phyloP scores from a whole-genome alignment of 2,888 invertebrate species.

The Scaptomyza flava region DNA sequence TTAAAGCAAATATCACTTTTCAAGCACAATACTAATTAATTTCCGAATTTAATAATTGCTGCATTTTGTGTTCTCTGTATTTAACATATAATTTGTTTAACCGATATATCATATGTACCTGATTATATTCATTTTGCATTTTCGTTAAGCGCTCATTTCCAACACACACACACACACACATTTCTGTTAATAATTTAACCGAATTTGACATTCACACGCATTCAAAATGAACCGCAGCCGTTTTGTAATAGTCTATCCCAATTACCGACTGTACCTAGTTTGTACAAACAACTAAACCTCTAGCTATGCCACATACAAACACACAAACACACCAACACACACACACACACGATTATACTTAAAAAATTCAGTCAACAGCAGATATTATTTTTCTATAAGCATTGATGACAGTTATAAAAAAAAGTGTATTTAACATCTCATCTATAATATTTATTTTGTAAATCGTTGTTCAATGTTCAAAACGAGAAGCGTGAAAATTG shows the following conservation, averaged over 20 bases:
- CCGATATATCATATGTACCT: slow-evolving; percentile 80
- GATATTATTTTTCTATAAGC: slow-evolving; percentile 6
- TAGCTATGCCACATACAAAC: slow-evolving; percentile 45
- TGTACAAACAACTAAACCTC: slow-evolving; percentile 61
- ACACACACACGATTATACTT: slow-evolving; percentile 11
- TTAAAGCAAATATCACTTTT: slow-evolving; percentile 53
- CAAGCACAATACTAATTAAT: slow-evolving; percentile 38
- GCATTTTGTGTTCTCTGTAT: slow-evolving; percentile 50
- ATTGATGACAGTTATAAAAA: slow-evolving; percentile 31
- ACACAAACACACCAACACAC: slow-evolving; percentile 13
- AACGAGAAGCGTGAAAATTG: slow-evolving; percentile 40
- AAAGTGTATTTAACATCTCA: slow-evolving; percentile 29
- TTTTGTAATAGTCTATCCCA: slow-evolving; percentile 54
- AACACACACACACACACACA: slow-evolving; percentile 13
- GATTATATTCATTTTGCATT: slow-evolving; percentile 80
- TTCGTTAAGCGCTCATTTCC: slow-evolving; percentile 57
- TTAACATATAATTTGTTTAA: slow-evolving; percentile 46
- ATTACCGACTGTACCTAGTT: slow-evolving; percentile 71
- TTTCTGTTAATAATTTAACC: slow-evolving; percentile 27
- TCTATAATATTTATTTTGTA: slow-evolving; percentile 50
- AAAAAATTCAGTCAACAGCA: not conserved
- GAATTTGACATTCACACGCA: slow-evolving; percentile 32
- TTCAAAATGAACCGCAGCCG: slow-evolving; percentile 44
- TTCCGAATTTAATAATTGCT: slow-evolving; percentile 54
- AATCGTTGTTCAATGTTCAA: slow-evolving; percentile 59